These are phyloP conservation scores for Microtus oregoni DNA, from an alignment of 2,113 vertebrate genomes.

Conservation along the genomic window DNA sequence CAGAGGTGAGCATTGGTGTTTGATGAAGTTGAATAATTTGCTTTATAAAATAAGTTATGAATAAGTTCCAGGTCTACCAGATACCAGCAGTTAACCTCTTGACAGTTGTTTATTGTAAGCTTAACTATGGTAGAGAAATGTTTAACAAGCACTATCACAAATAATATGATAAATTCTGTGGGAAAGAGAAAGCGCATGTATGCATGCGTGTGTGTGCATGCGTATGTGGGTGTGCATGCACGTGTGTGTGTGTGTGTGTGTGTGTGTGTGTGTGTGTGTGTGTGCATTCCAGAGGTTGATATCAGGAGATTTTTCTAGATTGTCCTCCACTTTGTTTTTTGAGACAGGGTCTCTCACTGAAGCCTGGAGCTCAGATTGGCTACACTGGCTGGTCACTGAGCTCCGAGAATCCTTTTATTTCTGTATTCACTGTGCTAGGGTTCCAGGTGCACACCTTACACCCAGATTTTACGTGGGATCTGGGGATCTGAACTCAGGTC, in stretches of 20 bases:
- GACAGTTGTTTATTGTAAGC: not conserved
- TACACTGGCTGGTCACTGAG: no score
- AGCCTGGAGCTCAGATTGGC: no score
- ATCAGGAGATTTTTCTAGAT: no score
- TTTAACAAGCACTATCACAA: constrained; percentile 5
- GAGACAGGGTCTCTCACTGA: no score
- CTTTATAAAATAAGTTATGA: not conserved
- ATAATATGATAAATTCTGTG: not conserved
- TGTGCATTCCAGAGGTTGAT: not conserved
- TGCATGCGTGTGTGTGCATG: not conserved
- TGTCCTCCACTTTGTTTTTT: no score
- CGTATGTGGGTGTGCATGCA: no score
- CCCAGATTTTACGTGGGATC: no score
- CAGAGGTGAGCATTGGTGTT: not conserved
- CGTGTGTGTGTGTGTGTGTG: no score
- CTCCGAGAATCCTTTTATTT: no score
- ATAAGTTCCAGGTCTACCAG: not conserved
- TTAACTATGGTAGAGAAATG: not conserved
- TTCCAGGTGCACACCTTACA: no score
- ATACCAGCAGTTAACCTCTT: not conserved
- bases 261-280: not conserved
- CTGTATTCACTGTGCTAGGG: no score
- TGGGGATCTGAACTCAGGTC: no score
- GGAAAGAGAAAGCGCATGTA: not conserved
- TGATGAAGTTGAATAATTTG: not conserved